Evolutionary conservation across 2,888 invertebrate genomes (phyloP).

Genomic region (Helleia helle): DNA sequence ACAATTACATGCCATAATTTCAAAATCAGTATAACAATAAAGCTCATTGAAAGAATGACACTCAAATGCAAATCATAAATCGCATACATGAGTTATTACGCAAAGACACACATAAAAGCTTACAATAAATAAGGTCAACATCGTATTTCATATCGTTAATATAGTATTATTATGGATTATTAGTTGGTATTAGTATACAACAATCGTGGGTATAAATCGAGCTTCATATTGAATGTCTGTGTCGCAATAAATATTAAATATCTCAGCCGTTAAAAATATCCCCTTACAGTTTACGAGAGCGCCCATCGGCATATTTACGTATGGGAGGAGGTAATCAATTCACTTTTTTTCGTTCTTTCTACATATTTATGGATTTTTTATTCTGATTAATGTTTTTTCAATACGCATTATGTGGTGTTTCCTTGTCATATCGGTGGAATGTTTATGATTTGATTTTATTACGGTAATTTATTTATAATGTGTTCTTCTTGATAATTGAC

Average conservation of each 20-base stretch:
- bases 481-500: too few relatives aligned
- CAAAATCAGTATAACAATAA: too few relatives aligned
- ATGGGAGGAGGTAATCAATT: conserved; percentile 59
- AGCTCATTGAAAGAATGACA: too few relatives aligned
- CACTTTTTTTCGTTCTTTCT: conserved; percentile 49
- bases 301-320: conserved; percentile 64
- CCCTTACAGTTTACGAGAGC: conserved; percentile 71
- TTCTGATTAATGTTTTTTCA: conserved; percentile 43
- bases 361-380: conserved; percentile 35
- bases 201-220: conserved; percentile 61
- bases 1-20: too few relatives aligned
- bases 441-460: conserved; percentile 23
- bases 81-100: too few relatives aligned
- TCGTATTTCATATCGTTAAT: conserved; percentile 13
- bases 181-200: conserved; percentile 35
- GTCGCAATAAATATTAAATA: conserved; percentile 73
- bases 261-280: conserved; percentile 71
- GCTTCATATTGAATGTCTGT: conserved; percentile 67
- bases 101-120: not conserved
- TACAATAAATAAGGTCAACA: not conserved
- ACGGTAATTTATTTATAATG: not conserved
- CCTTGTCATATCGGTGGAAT: conserved; percentile 20
- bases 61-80: too few relatives aligned
- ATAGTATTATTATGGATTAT: conserved; percentile 28
- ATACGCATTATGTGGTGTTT: conserved; percentile 33